Evolutionary conservation across 1,140 invertebrate genomes (phyloP).

Genomic region (Pogonomyrmex californicus): DNA sequence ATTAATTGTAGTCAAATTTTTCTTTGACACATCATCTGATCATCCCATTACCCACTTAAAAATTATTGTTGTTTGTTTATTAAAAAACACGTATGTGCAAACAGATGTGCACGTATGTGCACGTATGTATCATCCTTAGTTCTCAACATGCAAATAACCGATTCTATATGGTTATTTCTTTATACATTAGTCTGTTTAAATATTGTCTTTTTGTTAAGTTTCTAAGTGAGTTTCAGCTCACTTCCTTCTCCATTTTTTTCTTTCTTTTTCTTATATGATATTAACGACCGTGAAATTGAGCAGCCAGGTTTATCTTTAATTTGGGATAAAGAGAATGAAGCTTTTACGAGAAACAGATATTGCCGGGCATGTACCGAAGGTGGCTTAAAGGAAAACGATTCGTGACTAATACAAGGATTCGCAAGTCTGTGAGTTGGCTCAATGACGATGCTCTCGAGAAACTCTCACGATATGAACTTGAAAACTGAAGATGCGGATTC

Average conservation of each 20-base stretch:
- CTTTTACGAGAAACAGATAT: conserved; percentile 14
- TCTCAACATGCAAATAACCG: conserved; percentile 42
- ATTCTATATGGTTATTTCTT: not conserved
- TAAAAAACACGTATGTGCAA: not conserved
- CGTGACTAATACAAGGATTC: conserved; percentile 32
- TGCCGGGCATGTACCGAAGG: not conserved
- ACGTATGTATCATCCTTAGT: conserved; percentile 1
- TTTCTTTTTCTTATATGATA: not conserved
- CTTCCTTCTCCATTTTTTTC: not conserved
- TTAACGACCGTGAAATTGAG: not conserved
- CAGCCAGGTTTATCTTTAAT: conserved; percentile 23
- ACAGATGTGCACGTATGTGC: too few species aligned
- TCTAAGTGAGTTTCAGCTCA: too few species aligned
- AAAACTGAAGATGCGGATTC: not conserved
- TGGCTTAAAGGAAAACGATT: conserved; percentile 32
- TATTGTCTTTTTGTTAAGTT: not conserved
- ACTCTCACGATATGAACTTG: conserved; percentile 38
- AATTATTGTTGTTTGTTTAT: conserved; percentile 7
- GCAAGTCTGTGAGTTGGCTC: conserved; percentile 28
- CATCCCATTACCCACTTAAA: not conserved
- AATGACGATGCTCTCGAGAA: conserved; percentile 9
- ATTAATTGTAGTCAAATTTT: conserved; percentile 26
- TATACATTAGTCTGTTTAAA: conserved; percentile 7
- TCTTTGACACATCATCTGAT: not conserved
- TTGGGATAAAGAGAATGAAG: not conserved